Conservation (phyloP, 1,140 invertebrate species). For the Nomia melanderi region DNA sequence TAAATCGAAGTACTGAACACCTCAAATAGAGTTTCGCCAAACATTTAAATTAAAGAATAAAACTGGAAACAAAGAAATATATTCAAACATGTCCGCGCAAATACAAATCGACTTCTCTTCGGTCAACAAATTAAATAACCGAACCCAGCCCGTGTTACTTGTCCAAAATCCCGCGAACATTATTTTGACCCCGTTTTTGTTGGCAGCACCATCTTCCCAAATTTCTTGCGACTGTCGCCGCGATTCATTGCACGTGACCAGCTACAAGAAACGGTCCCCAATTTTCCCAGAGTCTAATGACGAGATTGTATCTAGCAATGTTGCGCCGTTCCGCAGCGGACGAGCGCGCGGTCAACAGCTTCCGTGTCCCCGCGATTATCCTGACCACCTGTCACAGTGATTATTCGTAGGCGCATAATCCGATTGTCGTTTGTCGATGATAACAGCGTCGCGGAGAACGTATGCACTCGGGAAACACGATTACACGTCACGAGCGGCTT, state of each 20-base stretch:
- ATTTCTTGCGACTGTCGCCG: neutral
- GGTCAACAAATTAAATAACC: no score
- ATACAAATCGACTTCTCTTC: no score
- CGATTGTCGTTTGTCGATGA: constrained; percentile 64
- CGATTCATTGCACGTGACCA: neutral
- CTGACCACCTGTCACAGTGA: constrained; percentile 62
- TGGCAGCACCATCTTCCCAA: neutral
- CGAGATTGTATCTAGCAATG: constrained; percentile 39
- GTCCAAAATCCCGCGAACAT: no score
- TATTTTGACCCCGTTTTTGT: no score
- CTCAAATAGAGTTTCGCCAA: no score
- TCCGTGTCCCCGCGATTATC: constrained; percentile 52
- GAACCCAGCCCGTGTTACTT: no score
- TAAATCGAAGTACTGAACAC: no score
- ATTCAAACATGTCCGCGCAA: no score
- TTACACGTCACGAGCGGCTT: constrained; percentile 46
- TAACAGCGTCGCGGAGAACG: constrained; percentile 56
- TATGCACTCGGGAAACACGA: constrained; percentile 48
- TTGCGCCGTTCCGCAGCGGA: constrained; percentile 27
- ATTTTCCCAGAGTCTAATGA: constrained; percentile 30
- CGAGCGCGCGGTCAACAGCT: constrained; percentile 46
- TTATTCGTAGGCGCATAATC: constrained; percentile 64
- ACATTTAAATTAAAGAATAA: no score
- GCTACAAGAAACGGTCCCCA: constrained; percentile 8
- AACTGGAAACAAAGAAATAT: no score